Conservation (phyloP, 2,113 vertebrate species). For the Pelmatolapia mariae region DNA sequence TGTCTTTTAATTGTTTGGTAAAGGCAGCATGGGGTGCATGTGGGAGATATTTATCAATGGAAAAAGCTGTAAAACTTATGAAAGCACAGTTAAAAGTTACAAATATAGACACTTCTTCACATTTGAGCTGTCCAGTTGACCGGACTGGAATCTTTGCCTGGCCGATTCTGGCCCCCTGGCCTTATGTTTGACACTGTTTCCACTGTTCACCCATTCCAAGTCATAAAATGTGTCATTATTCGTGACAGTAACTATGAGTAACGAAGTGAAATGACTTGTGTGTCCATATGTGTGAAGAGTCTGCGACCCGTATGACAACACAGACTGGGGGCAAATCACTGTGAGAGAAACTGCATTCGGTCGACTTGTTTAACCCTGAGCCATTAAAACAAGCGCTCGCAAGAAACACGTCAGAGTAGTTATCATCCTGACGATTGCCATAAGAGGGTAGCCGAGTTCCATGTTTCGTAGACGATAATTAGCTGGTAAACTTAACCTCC, state of each 20-base stretch:
- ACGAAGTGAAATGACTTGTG: background rate
- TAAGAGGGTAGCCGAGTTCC: conserved; percentile 63
- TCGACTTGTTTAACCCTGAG: background rate
- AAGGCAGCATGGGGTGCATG: background rate
- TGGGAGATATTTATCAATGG: background rate
- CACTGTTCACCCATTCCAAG: background rate
- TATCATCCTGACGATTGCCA: conserved; percentile 51
- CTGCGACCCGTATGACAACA: background rate
- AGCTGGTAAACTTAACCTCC: background rate
- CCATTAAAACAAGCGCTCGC: background rate
- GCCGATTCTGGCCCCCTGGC: background rate
- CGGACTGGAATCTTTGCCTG: background rate
- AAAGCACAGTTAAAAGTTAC: background rate
- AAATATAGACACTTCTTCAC: background rate
- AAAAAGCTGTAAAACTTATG: background rate
- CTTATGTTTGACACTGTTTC: background rate
- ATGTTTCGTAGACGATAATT: conserved; percentile 21
- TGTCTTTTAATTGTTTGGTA: background rate
- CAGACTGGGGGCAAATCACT: background rate
- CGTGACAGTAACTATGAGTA: background rate
- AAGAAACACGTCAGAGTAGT: background rate
- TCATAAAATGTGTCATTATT: background rate
- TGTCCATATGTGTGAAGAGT: background rate
- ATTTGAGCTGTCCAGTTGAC: background rate
- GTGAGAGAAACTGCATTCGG: background rate